Percentiles rank a stretch among this genome's conserved stretches.
phyloP scores from a whole-genome alignment of 2,888 invertebrate species.

The Ophion ellenae region DNA sequence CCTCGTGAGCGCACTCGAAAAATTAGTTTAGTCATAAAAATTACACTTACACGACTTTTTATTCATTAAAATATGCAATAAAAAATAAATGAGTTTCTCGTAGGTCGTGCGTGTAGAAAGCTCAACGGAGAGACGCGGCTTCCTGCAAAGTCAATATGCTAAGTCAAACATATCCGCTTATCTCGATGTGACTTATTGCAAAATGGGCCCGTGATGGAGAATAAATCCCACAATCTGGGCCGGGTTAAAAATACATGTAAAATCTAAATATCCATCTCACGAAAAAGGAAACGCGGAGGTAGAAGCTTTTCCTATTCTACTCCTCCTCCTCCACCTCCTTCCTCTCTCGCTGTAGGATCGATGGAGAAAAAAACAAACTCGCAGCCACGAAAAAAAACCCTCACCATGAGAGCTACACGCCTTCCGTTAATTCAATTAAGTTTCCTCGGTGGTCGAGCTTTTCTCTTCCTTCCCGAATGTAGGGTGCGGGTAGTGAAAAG shows the following conservation, averaged over 20 bases:
- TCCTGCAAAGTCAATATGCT: neutral
- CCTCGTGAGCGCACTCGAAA: too few relatives aligned
- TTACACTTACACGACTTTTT: too few relatives aligned
- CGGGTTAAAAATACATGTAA: neutral
- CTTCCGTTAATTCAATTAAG: conserved; percentile 70
- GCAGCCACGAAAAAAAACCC: conserved; percentile 39
- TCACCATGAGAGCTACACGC: conserved; percentile 50
- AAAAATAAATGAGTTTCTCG: too few relatives aligned
- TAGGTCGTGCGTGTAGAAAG: too few relatives aligned
- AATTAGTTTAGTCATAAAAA: too few relatives aligned
- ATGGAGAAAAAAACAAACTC: conserved; percentile 50
- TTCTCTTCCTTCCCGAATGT: conserved; percentile 52
- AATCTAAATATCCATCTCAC: neutral
- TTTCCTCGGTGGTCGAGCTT: conserved; percentile 59
- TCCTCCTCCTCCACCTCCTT: neutral
- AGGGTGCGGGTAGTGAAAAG: conserved; percentile 23
- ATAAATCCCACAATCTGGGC: neutral
- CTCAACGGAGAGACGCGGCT: neutral
- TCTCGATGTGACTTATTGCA: neutral
- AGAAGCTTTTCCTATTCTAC: conserved; percentile 14
- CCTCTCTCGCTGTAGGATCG: conserved; percentile 37
- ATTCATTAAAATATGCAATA: too few relatives aligned
- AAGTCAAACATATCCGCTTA: neutral
- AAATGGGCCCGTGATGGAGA: neutral
- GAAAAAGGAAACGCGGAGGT: conserved; percentile 13